A percentile compares a stretch with the other conserved stretches of the same genome.
Conservation (phyloP, 2,113 vertebrate genomes). For the Cyanoramphus novaezelandiae region DNA sequence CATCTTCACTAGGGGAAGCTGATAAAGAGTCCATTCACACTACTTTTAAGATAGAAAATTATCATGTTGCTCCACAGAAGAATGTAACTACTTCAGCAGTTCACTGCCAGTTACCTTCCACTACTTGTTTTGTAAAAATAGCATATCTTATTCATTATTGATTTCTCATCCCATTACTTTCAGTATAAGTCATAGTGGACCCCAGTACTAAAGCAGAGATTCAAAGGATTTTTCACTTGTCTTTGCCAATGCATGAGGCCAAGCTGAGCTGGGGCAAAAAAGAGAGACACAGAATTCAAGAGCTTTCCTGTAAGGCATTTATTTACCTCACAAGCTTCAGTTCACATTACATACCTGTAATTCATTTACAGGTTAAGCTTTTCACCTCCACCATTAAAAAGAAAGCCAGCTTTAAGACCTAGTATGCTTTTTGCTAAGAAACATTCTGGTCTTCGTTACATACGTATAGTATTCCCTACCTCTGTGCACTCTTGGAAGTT, state of each 20-base stretch:
- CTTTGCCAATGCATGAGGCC: neutral
- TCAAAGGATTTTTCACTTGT: neutral
- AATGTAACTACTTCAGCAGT: neutral
- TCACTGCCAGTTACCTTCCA: neutral
- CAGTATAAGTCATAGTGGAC: neutral
- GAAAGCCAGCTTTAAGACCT: neutral
- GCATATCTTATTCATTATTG: neutral
- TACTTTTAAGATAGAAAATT: neutral
- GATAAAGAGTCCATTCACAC: neutral
- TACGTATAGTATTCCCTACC: constrained; percentile 62
- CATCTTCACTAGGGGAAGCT: neutral
- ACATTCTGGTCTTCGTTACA: neutral
- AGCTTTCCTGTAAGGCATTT: neutral
- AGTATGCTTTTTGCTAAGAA: neutral
- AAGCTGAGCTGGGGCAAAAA: neutral
- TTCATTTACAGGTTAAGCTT: neutral
- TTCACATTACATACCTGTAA: neutral
- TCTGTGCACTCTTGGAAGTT: constrained; percentile 89
- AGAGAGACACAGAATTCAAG: neutral
- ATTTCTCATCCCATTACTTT: neutral
- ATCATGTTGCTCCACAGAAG: neutral
- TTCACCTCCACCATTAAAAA: neutral
- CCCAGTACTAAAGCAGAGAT: neutral
- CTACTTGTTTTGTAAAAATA: neutral
- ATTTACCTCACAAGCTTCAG: neutral